Percentiles rank a stretch among this genome's conserved stretches.
phyloP scores from a whole-genome alignment of 2,797 vertebrate species.

The Peromyscus eremicus region DNA sequence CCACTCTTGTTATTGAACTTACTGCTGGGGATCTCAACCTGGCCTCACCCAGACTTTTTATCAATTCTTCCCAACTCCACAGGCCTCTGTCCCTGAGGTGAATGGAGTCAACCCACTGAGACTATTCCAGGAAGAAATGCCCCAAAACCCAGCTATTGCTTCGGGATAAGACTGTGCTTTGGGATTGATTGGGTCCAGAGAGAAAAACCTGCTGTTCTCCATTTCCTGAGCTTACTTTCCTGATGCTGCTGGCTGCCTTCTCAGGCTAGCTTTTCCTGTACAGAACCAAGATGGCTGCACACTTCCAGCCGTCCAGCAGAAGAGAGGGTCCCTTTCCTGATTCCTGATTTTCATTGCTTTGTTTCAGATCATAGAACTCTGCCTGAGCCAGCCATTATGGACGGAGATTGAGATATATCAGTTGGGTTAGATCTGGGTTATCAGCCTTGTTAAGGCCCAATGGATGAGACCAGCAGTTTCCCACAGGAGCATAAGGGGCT shows the following conservation, averaged over 20 bases:
- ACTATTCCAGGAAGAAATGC: neutral
- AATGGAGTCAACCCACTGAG: neutral
- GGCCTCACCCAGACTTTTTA: neutral
- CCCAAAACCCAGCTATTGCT: neutral
- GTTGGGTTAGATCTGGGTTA: neutral
- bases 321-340: neutral
- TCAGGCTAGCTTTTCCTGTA: neutral
- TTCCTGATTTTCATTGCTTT: neutral
- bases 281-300: neutral
- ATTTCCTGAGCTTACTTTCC: neutral
- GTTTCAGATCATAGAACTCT: neutral
- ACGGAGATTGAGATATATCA: neutral
- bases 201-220: neutral
- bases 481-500: neutral
- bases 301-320: neutral
- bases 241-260: neutral
- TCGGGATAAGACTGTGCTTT: neutral
- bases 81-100: neutral
- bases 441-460: neutral
- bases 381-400: neutral
- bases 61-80: neutral
- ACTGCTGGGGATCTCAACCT: neutral
- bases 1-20: neutral
- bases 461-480: neutral
- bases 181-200: neutral